Base-by-base conservation (phyloP, 2,797 vertebrate species). In the Brachyrhaphis roseni region DNA sequence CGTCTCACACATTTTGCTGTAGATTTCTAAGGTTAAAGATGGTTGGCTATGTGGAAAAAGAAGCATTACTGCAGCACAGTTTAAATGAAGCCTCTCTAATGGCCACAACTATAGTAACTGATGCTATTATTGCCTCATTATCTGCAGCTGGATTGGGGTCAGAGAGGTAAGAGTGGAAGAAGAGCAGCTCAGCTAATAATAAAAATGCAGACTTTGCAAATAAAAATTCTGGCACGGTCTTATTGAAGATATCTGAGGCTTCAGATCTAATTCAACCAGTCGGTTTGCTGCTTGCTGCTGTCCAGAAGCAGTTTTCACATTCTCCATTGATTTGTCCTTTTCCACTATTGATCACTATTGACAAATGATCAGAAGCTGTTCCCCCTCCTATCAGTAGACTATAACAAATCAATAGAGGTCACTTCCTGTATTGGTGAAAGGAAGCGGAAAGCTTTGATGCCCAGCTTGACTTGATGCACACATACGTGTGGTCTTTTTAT, bases 291-390 rank as follows among this genome's bases (percentile, higher is more conserved):
- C 59, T 75, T 49, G 78, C 59, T 75, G 70, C 53, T 74, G 72
- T 28, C 26, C n/a, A 55, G 80, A 74, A 49, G 77, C 84, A 0
- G 74, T 75, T 77, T 77, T 78, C 59, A 59, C 13, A 0, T 76
- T 66, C 66, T 51, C 43, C 18, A 75, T 85, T 20, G 80, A 81
- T 81, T 75, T 80, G 70, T 75, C 47, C 74, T 78, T 68, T 84
- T 46, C 53, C 20, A 8, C 49, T 81, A 86, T 85, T 81, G 87
- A 79, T 47, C 20, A 6, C 49, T 81, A 86, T 84, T 81, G 85
- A 81, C 57, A 1, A 86, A n/a, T 57, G 76, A 87, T 86, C 78
- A 74, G 75, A 39, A 59, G 75, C 1, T 64, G 57, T 84, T 13
- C 77, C 41, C 75, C 41, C 47, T 64, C 36, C 2, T 16, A 76